These are phyloP conservation scores for Marasmarcha lunaedactyla DNA, from an alignment of 2,888 invertebrate species.

Conservation along the genomic window DNA sequence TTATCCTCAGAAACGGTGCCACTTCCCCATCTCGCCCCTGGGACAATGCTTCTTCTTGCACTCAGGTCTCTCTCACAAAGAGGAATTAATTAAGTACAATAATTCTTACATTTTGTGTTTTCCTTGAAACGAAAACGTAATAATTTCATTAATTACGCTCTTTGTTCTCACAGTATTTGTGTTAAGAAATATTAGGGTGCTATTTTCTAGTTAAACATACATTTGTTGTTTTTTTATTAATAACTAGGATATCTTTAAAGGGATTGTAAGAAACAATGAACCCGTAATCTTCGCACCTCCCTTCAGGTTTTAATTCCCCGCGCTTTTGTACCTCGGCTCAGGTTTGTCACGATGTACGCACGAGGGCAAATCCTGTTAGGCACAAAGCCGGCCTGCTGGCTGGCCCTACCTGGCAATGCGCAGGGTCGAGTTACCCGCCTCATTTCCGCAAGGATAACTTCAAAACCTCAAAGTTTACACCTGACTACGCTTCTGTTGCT, in stretches of 20 bases:
- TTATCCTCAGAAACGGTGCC: constrained; percentile 37
- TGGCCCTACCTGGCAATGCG: constrained; percentile 31
- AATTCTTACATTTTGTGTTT: not conserved
- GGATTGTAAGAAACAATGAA: not conserved
- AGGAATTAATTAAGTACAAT: not conserved
- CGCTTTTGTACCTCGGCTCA: constrained; percentile 30
- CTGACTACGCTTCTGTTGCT: constrained; percentile 35
- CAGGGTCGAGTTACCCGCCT: constrained; percentile 43
- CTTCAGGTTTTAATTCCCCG: constrained; percentile 10
- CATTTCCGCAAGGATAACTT: constrained; percentile 42
- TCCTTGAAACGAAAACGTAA: not conserved
- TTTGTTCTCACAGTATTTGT: no score
- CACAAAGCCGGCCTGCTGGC: constrained; percentile 29
- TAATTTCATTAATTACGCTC: not conserved
- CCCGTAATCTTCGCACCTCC: not conserved
- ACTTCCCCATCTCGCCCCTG: constrained; percentile 24
- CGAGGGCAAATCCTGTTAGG: constrained; percentile 50
- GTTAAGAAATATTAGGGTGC: no score
- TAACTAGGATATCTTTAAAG: no score
- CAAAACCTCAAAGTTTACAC: constrained; percentile 44
- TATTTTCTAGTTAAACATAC: no score
- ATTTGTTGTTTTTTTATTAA: no score
- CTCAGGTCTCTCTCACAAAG: not conserved
- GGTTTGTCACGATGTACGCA: constrained; percentile 28
- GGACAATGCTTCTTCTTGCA: constrained; percentile 1